A percentile compares a stretch with the other conserved stretches of the same genome.
Evolutionary conservation across 1,140 invertebrate genomes (phyloP).

Genomic region (Drosophila burlai): DNA sequence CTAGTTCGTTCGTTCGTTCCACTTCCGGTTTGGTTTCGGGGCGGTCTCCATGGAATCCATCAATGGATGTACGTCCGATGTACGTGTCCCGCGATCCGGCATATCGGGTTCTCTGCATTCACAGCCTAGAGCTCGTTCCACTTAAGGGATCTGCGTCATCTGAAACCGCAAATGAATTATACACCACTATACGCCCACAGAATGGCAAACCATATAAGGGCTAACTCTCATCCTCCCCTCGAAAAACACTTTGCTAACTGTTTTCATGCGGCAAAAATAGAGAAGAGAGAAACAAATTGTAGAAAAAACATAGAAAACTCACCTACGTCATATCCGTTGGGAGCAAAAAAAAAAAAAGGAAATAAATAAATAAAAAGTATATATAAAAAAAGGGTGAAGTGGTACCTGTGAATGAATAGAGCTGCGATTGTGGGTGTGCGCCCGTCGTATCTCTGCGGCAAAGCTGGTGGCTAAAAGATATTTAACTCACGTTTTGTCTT

Average conservation of each 20-base stretch:
- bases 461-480: conserved; percentile 45
- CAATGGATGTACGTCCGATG: conserved; percentile 33
- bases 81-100: conserved; percentile 20
- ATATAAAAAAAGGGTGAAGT: conserved; percentile 31
- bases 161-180: conserved; percentile 57
- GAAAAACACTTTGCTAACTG: conserved; percentile 43
- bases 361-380: conserved; percentile 12
- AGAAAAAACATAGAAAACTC: conserved; percentile 3
- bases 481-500: conserved; percentile 56
- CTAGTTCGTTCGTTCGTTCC: neutral
- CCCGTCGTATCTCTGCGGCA: conserved; percentile 30
- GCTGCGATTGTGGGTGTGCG: conserved; percentile 17
- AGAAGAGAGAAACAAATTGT: conserved; percentile 3
- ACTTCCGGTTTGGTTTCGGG: conserved; percentile 28
- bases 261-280: conserved; percentile 42
- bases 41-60: conserved; percentile 28
- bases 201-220: conserved; percentile 56
- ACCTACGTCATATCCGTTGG: conserved; percentile 58
- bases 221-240: neutral
- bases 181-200: conserved; percentile 26
- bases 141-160: conserved; percentile 59
- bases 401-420: conserved; percentile 54
- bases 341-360: conserved; percentile 21
- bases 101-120: conserved; percentile 33
- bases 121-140: conserved; percentile 25